A percentile compares a stretch with the other conserved stretches of the same genome.
Conservation (phyloP, 1,140 invertebrate genomes). For the Propsilocerus akamusi region DNA sequence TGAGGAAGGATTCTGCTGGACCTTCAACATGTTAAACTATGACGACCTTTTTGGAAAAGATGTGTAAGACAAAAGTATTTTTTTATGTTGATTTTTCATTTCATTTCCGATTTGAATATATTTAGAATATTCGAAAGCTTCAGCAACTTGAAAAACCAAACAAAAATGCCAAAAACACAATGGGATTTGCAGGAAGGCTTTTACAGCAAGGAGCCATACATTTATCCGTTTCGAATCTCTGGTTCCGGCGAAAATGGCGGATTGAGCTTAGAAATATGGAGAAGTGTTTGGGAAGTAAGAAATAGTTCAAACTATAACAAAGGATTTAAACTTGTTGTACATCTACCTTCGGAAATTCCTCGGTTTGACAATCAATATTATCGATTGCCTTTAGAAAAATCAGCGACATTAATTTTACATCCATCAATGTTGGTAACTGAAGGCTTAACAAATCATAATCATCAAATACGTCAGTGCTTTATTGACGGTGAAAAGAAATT, state of each 20-base stretch:
- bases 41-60: not conserved
- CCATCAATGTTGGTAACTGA: conserved; percentile 7
- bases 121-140: not conserved
- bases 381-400: conserved; percentile 4
- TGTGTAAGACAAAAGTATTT: conserved; percentile 5
- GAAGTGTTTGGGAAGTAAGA: not conserved
- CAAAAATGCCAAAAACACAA: not conserved
- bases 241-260: not conserved
- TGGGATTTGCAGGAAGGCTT: not conserved
- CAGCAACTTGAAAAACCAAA: not conserved
- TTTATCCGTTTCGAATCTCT: not conserved
- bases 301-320: not conserved
- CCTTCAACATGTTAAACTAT: conserved; percentile 7
- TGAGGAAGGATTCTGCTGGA: conserved; percentile 7
- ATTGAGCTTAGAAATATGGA: conserved; percentile 1
- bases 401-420: not conserved
- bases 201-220: not conserved
- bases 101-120: conserved; percentile 10
- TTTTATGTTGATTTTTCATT: conserved; percentile 7
- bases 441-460: not conserved
- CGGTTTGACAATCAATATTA: not conserved
- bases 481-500: conserved; percentile 5
- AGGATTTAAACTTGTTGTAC: conserved; percentile 1
- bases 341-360: not conserved
- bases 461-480: not conserved